Evolutionary conservation across 2,888 invertebrate genomes (phyloP).

Genomic region (Opisthograptis luteolata): DNA sequence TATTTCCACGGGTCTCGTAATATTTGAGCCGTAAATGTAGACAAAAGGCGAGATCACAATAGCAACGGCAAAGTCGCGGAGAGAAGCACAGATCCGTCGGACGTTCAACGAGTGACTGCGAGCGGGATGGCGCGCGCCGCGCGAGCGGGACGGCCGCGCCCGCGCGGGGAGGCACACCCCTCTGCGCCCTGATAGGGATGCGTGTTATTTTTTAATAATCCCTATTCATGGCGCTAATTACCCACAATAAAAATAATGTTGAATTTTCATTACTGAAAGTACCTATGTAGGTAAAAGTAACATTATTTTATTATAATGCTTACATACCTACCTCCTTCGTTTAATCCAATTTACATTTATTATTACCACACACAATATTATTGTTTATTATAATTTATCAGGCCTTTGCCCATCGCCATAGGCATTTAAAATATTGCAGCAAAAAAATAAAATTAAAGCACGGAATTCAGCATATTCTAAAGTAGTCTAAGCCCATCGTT

Average conservation of each 20-base stretch:
- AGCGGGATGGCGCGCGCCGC: constrained; percentile 42
- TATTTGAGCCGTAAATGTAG: constrained; percentile 62
- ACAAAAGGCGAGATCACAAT: constrained; percentile 73
- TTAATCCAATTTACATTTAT: too few species aligned
- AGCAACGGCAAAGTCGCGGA: constrained; percentile 49
- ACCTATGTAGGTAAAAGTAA: too few species aligned
- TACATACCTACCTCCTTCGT: too few species aligned
- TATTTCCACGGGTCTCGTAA: constrained; percentile 64
- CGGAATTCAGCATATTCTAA: too few species aligned
- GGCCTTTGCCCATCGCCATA: too few species aligned
- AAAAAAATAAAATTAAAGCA: too few species aligned
- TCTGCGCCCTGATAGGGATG: constrained; percentile 46
- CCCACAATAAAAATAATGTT: neutral
- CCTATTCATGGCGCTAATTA: constrained; percentile 2
- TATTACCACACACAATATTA: too few species aligned
- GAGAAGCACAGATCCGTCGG: constrained; percentile 66
- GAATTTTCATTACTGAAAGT: too few species aligned
- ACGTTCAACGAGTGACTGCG: constrained; percentile 79
- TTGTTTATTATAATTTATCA: too few species aligned
- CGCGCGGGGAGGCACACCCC: constrained; percentile 48
- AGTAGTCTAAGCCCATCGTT: neutral
- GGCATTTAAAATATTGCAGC: too few species aligned
- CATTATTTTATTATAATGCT: too few species aligned
- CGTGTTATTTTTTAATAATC: constrained; percentile 21
- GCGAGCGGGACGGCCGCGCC: constrained; percentile 51